phyloP scores from a whole-genome alignment of 2,888 invertebrate species.

The Coenonympha glycerion region DNA sequence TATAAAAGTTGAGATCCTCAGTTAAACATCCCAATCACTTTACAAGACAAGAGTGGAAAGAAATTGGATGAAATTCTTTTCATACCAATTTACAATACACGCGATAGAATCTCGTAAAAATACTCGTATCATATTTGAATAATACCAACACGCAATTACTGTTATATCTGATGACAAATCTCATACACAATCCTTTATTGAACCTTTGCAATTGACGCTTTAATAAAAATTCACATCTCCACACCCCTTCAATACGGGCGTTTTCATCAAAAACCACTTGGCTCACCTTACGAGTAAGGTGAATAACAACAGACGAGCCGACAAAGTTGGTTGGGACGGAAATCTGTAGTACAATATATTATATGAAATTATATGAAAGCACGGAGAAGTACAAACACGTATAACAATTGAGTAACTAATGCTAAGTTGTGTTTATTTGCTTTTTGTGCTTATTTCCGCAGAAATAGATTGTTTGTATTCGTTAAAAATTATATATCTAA shows the following conservation, averaged over 20 bases:
- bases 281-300: conserved; percentile 2
- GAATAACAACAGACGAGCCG: not conserved
- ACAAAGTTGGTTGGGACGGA: not conserved
- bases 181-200: not conserved
- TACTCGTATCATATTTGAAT: not conserved
- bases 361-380: no score
- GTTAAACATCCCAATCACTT: not conserved
- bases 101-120: not conserved
- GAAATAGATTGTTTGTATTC: no score
- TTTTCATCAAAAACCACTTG: conserved; percentile 7
- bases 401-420: no score
- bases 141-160: not conserved
- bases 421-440: no score
- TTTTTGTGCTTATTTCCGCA: no score
- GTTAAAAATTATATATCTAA: no score
- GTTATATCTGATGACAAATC: conserved; percentile 1
- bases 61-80: not conserved
- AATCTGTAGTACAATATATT: no score
- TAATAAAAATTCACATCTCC: conserved; percentile 11
- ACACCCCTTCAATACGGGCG: not conserved
- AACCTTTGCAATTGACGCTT: conserved; percentile 5
- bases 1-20: no score
- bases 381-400: no score
- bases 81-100: not conserved
- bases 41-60: not conserved